phyloP scores from a whole-genome alignment of 2,113 vertebrate species.

The Salvelinus alpinus region DNA sequence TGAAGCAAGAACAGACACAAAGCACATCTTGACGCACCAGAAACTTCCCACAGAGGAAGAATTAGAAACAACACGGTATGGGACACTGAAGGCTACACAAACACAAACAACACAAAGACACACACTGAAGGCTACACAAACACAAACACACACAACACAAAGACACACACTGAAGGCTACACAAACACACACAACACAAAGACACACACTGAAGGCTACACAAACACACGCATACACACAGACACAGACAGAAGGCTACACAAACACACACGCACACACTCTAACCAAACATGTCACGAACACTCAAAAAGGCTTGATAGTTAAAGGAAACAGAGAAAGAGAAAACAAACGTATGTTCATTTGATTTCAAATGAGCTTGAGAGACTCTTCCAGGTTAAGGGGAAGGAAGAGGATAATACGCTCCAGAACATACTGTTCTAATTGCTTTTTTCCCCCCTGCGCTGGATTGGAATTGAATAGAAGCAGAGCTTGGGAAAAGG shows the following conservation, averaged over 20 bases:
- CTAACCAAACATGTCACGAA: not conserved
- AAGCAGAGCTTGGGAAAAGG: conserved; percentile 45
- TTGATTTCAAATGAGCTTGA: conserved; percentile 20
- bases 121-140: not conserved
- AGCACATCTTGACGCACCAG: not conserved
- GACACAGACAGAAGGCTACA: too few relatives aligned
- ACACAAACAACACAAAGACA: not conserved
- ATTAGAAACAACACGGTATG: not conserved
- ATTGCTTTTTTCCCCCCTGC: conserved; percentile 35
- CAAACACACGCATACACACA: not conserved
- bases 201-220: not conserved
- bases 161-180: not conserved
- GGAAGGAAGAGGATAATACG: conserved; percentile 17
- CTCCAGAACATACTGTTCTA: conserved; percentile 64
- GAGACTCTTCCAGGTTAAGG: conserved; percentile 25
- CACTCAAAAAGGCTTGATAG: conserved; percentile 9
- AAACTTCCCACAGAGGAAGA: not conserved
- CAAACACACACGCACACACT: too few relatives aligned
- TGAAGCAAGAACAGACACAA: not conserved
- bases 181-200: not conserved
- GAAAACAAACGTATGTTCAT: conserved; percentile 7
- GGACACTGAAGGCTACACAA: not conserved
- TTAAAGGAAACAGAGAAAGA: conserved; percentile 16
- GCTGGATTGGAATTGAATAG: too few relatives aligned
- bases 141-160: not conserved